These are phyloP conservation scores for Scaptomyza polygonia DNA, from an alignment of 2,888 invertebrate species.

Conservation along the genomic window DNA sequence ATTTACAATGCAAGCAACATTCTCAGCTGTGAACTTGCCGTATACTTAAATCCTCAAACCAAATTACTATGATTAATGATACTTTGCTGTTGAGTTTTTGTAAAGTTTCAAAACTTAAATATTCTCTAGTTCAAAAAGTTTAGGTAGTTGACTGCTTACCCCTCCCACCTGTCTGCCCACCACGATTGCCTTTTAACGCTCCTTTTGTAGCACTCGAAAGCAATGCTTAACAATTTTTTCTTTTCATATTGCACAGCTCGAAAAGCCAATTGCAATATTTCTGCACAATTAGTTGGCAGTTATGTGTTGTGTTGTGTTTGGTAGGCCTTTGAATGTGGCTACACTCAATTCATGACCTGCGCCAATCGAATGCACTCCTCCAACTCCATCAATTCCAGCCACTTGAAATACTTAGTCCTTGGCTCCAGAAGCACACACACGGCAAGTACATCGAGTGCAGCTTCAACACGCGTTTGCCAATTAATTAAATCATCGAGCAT, in stretches of 20 bases:
- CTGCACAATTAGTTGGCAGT: constrained; percentile 69
- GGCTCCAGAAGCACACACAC: constrained; percentile 11
- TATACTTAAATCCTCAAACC: background rate
- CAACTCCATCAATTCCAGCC: constrained; percentile 20
- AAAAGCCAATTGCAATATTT: constrained; percentile 48
- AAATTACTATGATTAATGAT: background rate
- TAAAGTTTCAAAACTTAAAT: background rate
- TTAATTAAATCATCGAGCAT: constrained; percentile 67
- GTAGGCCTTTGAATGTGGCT: background rate
- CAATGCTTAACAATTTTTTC: constrained; percentile 19
- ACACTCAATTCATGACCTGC: constrained; percentile 24
- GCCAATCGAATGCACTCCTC: constrained; percentile 38
- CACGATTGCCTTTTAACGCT: constrained; percentile 16
- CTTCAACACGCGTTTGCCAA: constrained; percentile 73
- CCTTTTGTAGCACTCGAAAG: constrained; percentile 44
- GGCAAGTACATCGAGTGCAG: constrained; percentile 38
- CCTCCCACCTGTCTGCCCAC: background rate
- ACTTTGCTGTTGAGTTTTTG: background rate
- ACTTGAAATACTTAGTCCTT: constrained; percentile 13
- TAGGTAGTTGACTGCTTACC: background rate
- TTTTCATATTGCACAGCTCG: background rate
- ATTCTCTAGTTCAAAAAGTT: too few species aligned
- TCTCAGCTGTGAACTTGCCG: background rate
- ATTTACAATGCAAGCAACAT: background rate
- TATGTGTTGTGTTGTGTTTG: constrained; percentile 18